Base-by-base conservation (phyloP, 2,113 vertebrate genomes). In the Crotophaga sulcirostris region DNA sequence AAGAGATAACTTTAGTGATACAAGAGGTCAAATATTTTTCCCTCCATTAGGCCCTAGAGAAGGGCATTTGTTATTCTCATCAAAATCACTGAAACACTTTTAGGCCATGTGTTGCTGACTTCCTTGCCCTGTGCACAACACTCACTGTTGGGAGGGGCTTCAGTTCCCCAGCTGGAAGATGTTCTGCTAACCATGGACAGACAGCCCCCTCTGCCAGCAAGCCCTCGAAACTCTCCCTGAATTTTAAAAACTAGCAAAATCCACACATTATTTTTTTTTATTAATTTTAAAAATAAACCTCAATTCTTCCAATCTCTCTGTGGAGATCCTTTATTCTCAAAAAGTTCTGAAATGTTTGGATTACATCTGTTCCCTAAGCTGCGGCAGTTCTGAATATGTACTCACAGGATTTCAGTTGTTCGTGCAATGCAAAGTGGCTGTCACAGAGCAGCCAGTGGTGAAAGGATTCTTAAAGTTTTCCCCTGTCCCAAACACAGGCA, bases 151-250 rank as follows among this genome's bases (percentile, higher is more conserved):
- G 18, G n/a, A 84, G 15, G 2, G 28, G 31, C 24, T 90, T 87
- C 42, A 52, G 38, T 29, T 84, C 16, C 40, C 56, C 6, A 68
- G 38, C 13, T 45, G 40, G 54, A 88, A 31, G 56, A 36, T 73
- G 66, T 64, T 90, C 62, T 89, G 38, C 33, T 91, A 96, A 74
- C 55, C 78, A 82, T 2, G 83, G 92, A 84, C 52, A 81, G 76
- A 96, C 1, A 96, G 94, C 95, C 96, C 95, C 95, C 95, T 92
- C 96, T 96, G 70, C 66, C 96, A 97, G 96, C 73, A 92, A 95
- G 31, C 60, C 44, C 21, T 28, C 96, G 93, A 94, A 97, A 56
- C 54, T 96, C 60, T 76, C 20, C 38, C 51, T 49, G 6, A 7
- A 12, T 33, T 45, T 20, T 8, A 2, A 34, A 69, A 36, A n/a